A percentile compares a stretch with the other conserved stretches of the same genome.
Evolutionary conservation across 2,113 vertebrate species (phyloP).

Genomic region (Otolemur garnettii): DNA sequence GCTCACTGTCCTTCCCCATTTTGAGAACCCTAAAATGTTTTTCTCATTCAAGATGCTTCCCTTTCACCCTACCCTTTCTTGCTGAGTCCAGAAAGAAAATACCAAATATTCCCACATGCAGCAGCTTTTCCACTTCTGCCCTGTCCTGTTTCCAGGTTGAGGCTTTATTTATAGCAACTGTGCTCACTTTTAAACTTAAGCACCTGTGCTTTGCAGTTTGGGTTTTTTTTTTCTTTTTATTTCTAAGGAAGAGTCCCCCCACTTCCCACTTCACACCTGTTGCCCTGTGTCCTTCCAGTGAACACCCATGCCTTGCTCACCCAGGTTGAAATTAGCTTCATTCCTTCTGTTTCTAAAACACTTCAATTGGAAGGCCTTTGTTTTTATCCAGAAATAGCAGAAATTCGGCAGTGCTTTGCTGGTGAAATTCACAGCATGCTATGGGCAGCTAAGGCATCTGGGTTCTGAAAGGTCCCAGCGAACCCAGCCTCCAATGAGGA

Average conservation of each 20-base stretch:
- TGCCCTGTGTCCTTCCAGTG: background rate
- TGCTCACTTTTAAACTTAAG: background rate
- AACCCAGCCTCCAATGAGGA: slow-evolving; percentile 73
- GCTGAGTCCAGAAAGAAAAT: background rate
- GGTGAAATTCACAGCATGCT: slow-evolving; percentile 40
- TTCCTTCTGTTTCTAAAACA: background rate
- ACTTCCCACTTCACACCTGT: background rate
- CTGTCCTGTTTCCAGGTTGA: background rate
- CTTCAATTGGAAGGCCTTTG: background rate
- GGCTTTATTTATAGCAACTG: background rate
- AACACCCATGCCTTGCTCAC: background rate
- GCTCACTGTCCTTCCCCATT: background rate
- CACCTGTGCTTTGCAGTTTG: background rate
- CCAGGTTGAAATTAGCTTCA: background rate
- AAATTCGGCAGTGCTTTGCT: background rate
- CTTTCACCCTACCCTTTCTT: background rate
- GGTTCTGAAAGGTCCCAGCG: slow-evolving; percentile 58
- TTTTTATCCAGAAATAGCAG: slow-evolving; percentile 73
- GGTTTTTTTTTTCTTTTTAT: background rate
- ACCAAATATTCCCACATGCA: background rate
- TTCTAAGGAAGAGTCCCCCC: background rate
- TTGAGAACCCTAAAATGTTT: background rate
- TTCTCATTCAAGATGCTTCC: background rate
- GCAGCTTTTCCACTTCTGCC: background rate
- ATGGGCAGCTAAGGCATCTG: slow-evolving; percentile 43